Conservation (phyloP, 2,113 vertebrate genomes). For the Microcebus jonahi region DNA sequence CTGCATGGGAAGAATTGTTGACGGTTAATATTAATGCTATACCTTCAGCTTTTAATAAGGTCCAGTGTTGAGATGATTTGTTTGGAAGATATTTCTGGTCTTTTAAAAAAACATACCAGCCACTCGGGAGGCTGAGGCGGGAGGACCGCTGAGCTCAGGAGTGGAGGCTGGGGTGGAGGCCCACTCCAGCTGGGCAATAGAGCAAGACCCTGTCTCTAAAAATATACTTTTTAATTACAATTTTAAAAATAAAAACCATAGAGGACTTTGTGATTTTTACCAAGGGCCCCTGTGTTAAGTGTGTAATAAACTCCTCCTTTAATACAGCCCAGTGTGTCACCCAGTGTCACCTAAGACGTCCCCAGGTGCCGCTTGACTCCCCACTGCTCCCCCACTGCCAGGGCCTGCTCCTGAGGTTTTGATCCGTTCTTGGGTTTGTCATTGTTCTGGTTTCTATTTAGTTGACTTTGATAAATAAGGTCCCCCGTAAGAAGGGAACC, state of each 20-base stretch:
- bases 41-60: not conserved
- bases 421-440: not conserved
- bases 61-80: not conserved
- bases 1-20: not conserved
- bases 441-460: not conserved
- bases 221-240: too few species aligned
- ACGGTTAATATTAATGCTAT: fast-evolving
- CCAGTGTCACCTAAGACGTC: not conserved
- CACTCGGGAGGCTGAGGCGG: too few species aligned
- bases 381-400: fast-evolving
- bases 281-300: not conserved
- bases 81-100: not conserved
- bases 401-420: not conserved
- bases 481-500: not conserved
- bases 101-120: not conserved
- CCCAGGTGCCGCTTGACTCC: fast-evolving
- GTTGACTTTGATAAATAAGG: not conserved
- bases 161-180: too few species aligned
- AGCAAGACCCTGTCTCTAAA: too few species aligned
- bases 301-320: not conserved
- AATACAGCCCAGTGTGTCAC: not conserved
- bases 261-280: not conserved
- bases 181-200: too few species aligned
- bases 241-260: not conserved
- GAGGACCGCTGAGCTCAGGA: too few species aligned